Evolutionary conservation across 2,113 vertebrate species (phyloP).

Genomic region (Grus americana): DNA sequence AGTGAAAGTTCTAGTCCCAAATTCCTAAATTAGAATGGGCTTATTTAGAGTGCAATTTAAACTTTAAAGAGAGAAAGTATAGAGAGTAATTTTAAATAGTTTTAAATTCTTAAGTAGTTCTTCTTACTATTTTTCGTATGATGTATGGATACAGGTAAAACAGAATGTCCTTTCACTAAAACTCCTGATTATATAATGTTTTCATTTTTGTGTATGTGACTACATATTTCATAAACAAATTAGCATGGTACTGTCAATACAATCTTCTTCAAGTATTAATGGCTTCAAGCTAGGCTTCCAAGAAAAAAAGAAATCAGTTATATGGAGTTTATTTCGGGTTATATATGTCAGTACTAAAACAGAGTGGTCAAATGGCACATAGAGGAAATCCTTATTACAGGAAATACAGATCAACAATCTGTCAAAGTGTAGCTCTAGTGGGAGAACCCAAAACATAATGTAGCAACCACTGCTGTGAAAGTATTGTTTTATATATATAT

Average conservation of each 20-base stretch:
- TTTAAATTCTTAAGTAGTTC: not conserved
- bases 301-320: not conserved
- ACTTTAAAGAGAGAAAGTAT: not conserved
- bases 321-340: not conserved
- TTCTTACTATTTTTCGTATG: not conserved
- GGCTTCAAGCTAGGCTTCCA: not conserved
- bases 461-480: not conserved
- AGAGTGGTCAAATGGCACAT: not conserved
- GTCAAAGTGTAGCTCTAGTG: not conserved
- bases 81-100: not conserved
- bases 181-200: not conserved
- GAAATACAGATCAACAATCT: not conserved
- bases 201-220: not conserved
- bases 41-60: not conserved
- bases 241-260: not conserved
- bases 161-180: not conserved
- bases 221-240: not conserved
- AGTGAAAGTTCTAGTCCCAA: not conserved
- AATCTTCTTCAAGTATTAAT: not conserved
- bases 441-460: not conserved
- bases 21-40: constrained; percentile 4
- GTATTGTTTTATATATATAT: not conserved
- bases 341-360: not conserved
- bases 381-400: not conserved
- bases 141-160: not conserved